Evolutionary conservation across 2,797 vertebrate species (phyloP).

Genomic region (Vultur gryphus): DNA sequence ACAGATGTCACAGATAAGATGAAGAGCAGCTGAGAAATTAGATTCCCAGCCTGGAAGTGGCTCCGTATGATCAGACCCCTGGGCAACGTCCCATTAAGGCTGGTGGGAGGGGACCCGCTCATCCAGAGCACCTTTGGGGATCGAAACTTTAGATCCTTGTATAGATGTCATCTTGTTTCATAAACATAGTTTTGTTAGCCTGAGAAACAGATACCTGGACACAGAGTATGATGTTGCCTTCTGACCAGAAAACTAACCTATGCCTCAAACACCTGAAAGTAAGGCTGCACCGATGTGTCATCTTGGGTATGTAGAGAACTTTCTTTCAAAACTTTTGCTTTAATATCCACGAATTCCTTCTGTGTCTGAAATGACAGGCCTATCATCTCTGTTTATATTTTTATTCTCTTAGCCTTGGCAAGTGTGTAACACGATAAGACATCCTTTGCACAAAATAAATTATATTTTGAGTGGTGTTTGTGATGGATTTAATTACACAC

Average conservation of each 20-base stretch:
- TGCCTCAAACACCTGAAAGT: neutral
- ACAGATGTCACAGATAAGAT: neutral
- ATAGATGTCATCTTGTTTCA: neutral
- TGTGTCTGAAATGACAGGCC: neutral
- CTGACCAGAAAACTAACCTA: neutral
- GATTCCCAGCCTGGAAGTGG: neutral
- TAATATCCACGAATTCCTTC: neutral
- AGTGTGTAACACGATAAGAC: neutral
- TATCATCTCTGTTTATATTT: slow-evolving; percentile 2
- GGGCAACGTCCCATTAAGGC: neutral
- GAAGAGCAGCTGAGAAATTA: neutral
- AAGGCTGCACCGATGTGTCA: neutral
- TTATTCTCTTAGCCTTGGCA: slow-evolving; percentile 29
- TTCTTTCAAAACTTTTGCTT: neutral
- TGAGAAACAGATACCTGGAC: neutral
- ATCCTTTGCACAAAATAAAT: slow-evolving; percentile 47
- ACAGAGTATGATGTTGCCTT: neutral
- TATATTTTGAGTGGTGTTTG: slow-evolving; percentile 24
- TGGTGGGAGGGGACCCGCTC: neutral
- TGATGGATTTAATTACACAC: slow-evolving; percentile 54
- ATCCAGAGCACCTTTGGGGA: neutral
- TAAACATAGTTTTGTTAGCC: neutral
- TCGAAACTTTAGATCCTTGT: neutral
- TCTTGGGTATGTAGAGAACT: neutral
- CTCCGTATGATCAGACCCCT: neutral